Base-by-base conservation (phyloP, 2,113 vertebrate genomes). In the Theropithecus gelada region DNA sequence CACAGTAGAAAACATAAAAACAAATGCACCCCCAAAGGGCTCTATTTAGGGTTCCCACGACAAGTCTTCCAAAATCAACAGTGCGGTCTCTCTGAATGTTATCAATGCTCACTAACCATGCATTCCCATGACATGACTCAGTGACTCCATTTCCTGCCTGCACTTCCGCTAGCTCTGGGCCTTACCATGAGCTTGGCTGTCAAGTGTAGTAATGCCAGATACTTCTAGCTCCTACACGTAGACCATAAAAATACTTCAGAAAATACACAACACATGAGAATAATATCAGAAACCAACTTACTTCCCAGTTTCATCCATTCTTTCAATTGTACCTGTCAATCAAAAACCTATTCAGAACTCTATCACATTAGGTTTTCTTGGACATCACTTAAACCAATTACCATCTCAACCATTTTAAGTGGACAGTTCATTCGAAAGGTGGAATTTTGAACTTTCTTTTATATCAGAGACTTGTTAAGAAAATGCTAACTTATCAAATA, bases 51-150 rank as follows among this genome's bases (percentile, higher is more conserved):
- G 97, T 99, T 99, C 98, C 98, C 99, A 99, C 79, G 94, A 98
- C 96, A 98, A 97, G 98, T 98, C 97, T 97, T 99, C 98, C 99
- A 99, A 98, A 98, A 97, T 98, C 98, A 99, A 98, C 98, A 99
- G 27, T 98, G 98, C 97, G 97, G 98, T 97, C 98, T 98, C 97
- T 96, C 96, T 98, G 97, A 91, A 96, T 96, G 97, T 97, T 98
- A 98, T 98, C 98, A 98, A 97, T 97, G 97, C 97, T 94, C 50
- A 84, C 97, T 97, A 38, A 95, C 98, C 97, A 85, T 82, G 86
- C 96, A 98, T 99, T 98, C 98, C 98, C 96, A 92, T 43, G 93
- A 97, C 92, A 98, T 99, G 98, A 99, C 97, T 98, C 98, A 98
- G 83, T 94, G 97, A 98, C 96, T 97, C 93, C 66, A 97, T 97